Evolutionary conservation across 1,140 invertebrate genomes (phyloP).

Genomic region (Daktulosphaira vitifoliae): DNA sequence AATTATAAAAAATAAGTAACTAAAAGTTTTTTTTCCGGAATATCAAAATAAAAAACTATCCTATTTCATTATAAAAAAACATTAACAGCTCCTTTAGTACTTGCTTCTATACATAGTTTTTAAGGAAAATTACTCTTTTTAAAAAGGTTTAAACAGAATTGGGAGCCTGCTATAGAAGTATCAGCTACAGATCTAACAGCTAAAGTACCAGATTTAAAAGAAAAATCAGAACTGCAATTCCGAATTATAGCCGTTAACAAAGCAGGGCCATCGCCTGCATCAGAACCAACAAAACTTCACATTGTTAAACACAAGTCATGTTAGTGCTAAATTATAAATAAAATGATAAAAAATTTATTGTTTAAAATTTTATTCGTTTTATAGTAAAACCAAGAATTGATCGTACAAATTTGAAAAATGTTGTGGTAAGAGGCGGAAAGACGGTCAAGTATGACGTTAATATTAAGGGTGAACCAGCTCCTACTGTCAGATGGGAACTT

Average conservation of each 20-base stretch:
- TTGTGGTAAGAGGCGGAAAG: conserved; percentile 84
- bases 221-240: conserved; percentile 91
- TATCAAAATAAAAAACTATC: no score
- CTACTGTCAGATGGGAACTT: conserved; percentile 81
- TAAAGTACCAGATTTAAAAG: conserved; percentile 77
- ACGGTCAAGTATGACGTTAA: conserved; percentile 87
- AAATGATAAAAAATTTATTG: no score
- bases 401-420: conserved; percentile 82
- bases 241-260: conserved; percentile 92
- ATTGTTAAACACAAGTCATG: conserved; percentile 80
- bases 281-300: conserved; percentile 85
- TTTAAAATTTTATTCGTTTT: conserved; percentile 39
- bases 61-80: neutral
- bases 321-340: no score
- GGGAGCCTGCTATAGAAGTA: conserved; percentile 70
- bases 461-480: conserved; percentile 87
- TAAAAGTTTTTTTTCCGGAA: no score
- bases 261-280: conserved; percentile 85
- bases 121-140: neutral
- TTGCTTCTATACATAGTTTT: neutral
- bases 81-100: neutral
- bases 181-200: conserved; percentile 55
- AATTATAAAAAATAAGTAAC: no score
- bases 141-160: conserved; percentile 57
- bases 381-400: conserved; percentile 94